Evolutionary conservation across 2,888 invertebrate genomes (phyloP), one percentile per base, ranked within the genome.

Genomic region (Chesias legatella): DNA sequence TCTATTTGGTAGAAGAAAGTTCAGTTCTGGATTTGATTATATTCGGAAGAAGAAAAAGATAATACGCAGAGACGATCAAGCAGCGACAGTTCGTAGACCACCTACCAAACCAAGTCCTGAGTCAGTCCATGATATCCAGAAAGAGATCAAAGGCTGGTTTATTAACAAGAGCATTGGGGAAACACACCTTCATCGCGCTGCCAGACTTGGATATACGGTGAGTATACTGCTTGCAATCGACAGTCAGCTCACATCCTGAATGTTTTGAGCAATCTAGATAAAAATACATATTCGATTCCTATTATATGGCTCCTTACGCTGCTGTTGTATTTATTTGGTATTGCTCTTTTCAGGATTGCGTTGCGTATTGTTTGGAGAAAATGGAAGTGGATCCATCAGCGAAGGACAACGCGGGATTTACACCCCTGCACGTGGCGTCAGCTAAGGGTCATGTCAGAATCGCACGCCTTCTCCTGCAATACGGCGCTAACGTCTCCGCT

Each of bases 81-180:
- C 62, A 50, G 70, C 80, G 56, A 74, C 89, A 80, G 71, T 88
- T 64, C 79, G 89, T 48, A 73, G 90, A 53, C 73, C 79, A 47
- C 79, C 86, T 10, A 72, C 80, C 1, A 86, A 85, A 57, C 90
- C 92, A 9, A 91, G 84, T 57, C 91, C 92, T 0, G 92, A 92
- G 65, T 91, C 91, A 13, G 91, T 91, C 7, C 91, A 93, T 58
- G 96, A 96, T 72, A 94, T 96, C 36, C 93, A 93, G 52, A 92
- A 92, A 59, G 96, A 96, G 79, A 94, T 96, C 47, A 94, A 95
- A 72, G 92, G 94, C 53, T 96, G 97, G 95, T 96, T 97, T 48
- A 92, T 98, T 36, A 98, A 97, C 77, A 98, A 98, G 75, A 96
- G 97, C 33, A 93, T 97, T 22, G 98, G 98, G 5, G 98, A 98